Evolutionary conservation across 2,113 vertebrate genomes (phyloP).

Genomic region (Gymnogyps californianus): DNA sequence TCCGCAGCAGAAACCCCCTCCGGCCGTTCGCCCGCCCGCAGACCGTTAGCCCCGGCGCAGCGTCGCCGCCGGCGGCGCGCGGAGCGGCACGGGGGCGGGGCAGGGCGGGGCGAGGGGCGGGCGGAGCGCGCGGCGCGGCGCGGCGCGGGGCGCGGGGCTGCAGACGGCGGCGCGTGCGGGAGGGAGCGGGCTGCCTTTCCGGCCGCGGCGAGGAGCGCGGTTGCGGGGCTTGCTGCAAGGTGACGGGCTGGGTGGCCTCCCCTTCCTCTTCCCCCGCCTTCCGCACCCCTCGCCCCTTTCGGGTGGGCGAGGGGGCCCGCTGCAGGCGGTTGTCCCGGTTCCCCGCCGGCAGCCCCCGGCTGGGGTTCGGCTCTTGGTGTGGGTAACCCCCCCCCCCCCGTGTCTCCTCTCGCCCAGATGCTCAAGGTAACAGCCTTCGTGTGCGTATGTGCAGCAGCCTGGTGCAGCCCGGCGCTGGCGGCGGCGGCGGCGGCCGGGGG

Average conservation of each 20-base stretch:
- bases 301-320: not conserved
- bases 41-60: not conserved
- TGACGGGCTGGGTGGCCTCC: not conserved
- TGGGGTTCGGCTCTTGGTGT: not conserved
- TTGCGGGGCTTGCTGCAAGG: slow-evolving; percentile 44
- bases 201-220: not conserved
- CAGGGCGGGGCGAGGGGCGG: not conserved
- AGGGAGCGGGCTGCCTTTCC: slow-evolving; percentile 42
- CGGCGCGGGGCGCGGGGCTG: slow-evolving; percentile 38
- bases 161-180: slow-evolving; percentile 51
- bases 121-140: slow-evolving; percentile 22
- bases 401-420: slow-evolving; percentile 86
- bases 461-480: slow-evolving; percentile 78
- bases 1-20: accelerated
- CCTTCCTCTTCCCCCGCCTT: not conserved
- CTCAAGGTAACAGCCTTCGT: slow-evolving; percentile 79
- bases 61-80: not conserved
- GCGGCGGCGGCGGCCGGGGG: slow-evolving; percentile 72
- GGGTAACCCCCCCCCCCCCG: not conserved
- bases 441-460: slow-evolving; percentile 83
- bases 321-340: not conserved
- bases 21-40: not conserved
- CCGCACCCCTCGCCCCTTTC: not conserved
- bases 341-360: not conserved
- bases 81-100: not conserved